Evolutionary conservation across 1,140 invertebrate species (phyloP), one percentile per base, ranked within the genome.

Genomic region (Varroa destructor): DNA sequence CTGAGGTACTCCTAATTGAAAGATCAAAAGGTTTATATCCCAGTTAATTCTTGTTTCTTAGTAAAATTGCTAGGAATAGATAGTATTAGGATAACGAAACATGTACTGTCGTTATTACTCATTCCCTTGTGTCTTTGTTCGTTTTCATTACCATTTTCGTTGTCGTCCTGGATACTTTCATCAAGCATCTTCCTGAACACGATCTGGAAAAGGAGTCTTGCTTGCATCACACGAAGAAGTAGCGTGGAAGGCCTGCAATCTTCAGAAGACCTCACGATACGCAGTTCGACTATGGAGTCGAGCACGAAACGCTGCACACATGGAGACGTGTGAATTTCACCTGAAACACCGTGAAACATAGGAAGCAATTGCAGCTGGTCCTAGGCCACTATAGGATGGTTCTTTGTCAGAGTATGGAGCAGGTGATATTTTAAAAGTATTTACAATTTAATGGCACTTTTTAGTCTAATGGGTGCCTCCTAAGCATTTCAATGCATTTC

Each of bases 231-330:
- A 12, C 61, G 61, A 1, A 67, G 61, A 46, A 67, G 61, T 12
- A 67, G 61, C 14, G 5, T 46, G 12, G 40, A 46, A 37, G 40
- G 61, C 61, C 46, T 12, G 46, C 61, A 25, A 8, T n/a, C 46
- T 10, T 67, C 61, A 1, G 61, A 46, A 1, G 61, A 67, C 8
- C 46, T 46, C 5, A 25, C 14, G 14, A 67, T 40, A 43, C 61
- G 61, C 40, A 67, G 12, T 67, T 67, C 61, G 10, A 67, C 61
- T 1, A 67, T 67, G 37, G 61, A 67, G 36, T 67, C 61, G 36
- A 67, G 46, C 2, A 46, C 61, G 14, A 67, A 43, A 5, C 61
- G 40, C 3, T 40, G 14, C 36, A 67, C 2, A 37, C 61, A 67
- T 12, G 61, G 37, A 10, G 61, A 67, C 1, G 37, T 40, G 61